phyloP scores from a whole-genome alignment of 2,888 invertebrate species.

The Koerneria pararmatus region DNA sequence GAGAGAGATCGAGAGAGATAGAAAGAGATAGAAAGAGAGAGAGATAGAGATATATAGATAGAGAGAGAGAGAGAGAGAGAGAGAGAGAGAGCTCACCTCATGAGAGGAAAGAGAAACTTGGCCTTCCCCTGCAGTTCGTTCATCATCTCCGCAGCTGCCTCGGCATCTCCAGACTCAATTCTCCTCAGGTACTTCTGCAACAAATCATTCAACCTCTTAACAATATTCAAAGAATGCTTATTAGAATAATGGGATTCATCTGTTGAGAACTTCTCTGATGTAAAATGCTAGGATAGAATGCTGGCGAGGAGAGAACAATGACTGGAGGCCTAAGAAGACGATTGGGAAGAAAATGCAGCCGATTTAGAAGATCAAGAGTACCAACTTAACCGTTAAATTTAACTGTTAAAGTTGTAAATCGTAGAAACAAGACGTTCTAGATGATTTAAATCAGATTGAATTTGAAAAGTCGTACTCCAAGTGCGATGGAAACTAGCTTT shows the following conservation, averaged over 20 bases:
- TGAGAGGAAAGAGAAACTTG: slow-evolving; percentile 53
- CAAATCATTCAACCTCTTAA: not conserved
- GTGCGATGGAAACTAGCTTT: too few relatives aligned
- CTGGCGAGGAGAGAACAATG: not conserved
- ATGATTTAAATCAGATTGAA: too few relatives aligned
- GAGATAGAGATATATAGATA: too few relatives aligned
- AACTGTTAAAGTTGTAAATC: too few relatives aligned
- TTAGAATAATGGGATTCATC: not conserved
- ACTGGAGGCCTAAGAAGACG: not conserved
- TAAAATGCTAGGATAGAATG: slow-evolving; percentile 6
- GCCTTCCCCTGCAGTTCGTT: slow-evolving; percentile 44
- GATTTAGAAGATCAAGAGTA: too few relatives aligned
- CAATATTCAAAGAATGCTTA: too few relatives aligned
- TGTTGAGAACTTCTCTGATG: slow-evolving; percentile 2
- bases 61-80: too few relatives aligned
- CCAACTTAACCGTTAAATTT: too few relatives aligned
- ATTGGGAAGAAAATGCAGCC: not conserved
- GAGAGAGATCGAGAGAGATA: too few relatives aligned
- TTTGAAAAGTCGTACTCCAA: too few relatives aligned
- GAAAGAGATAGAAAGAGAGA: too few relatives aligned
- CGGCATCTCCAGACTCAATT: slow-evolving; percentile 48
- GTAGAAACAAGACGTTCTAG: too few relatives aligned
- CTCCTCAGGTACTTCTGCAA: slow-evolving; percentile 50
- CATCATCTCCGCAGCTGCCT: slow-evolving; percentile 52
- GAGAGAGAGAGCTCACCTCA: slow-evolving; percentile 34